Percentiles rank a stretch among this genome's conserved stretches.
phyloP scores from a whole-genome alignment of 1,140 invertebrate species.

The Hycleus phaleratus region DNA sequence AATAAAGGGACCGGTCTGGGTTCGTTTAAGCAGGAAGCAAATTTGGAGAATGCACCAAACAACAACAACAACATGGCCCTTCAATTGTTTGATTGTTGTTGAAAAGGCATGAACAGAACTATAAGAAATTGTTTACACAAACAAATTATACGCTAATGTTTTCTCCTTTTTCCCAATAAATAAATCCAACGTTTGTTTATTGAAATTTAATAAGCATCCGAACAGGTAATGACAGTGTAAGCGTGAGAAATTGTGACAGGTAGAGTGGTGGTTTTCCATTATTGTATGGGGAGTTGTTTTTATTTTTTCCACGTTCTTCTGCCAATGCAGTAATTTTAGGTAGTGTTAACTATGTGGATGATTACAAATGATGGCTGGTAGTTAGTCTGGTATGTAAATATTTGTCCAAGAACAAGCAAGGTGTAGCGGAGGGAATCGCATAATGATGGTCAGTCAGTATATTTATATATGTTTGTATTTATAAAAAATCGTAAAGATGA shows the following conservation, averaged over 20 bases:
- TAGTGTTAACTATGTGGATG: slow-evolving; percentile 25
- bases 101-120: too few species aligned
- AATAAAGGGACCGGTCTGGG: slow-evolving; percentile 6
- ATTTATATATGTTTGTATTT: not conserved
- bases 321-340: slow-evolving; percentile 1
- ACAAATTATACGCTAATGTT: slow-evolving; percentile 5
- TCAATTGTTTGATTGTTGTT: too few species aligned
- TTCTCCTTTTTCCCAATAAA: too few species aligned
- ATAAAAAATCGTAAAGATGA: not conserved
- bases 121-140: not conserved
- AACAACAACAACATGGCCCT: too few species aligned
- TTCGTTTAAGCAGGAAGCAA: too few species aligned
- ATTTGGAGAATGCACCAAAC: too few species aligned
- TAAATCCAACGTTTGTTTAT: too few species aligned
- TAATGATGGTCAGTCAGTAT: not conserved
- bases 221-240: slow-evolving; percentile 3
- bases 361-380: slow-evolving; percentile 28
- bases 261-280: slow-evolving; percentile 16
- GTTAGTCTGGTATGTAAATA: slow-evolving; percentile 27
- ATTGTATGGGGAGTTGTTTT: not conserved
- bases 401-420: slow-evolving; percentile 15
- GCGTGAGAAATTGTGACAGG: slow-evolving; percentile 4
- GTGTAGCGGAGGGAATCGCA: slow-evolving; percentile 17
- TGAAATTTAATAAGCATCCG: not conserved
- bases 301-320: too few species aligned